Evolutionary conservation across 2,888 invertebrate genomes (phyloP).

Genomic region (Monoplex corrugatus): DNA sequence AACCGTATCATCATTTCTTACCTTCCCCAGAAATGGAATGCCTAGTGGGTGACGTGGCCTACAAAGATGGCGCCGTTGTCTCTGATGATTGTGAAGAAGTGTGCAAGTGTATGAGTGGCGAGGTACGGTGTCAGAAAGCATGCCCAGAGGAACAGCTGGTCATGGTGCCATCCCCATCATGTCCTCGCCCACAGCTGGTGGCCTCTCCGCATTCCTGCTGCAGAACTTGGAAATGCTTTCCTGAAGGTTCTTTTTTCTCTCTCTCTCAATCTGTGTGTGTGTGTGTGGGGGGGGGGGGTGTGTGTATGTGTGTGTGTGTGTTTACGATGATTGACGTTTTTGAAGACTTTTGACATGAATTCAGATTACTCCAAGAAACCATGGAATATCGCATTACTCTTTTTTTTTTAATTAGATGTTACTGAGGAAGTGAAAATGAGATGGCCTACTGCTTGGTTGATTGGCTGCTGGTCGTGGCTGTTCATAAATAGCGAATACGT

Average conservation of each 20-base stretch:
- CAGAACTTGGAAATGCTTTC: constrained; percentile 57
- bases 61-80: constrained; percentile 43
- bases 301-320: constrained; percentile 33
- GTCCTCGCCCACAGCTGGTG: constrained; percentile 56
- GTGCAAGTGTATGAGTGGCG: constrained; percentile 48
- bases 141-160: constrained; percentile 52
- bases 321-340: no score
- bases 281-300: not conserved
- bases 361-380: no score
- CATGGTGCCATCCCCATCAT: constrained; percentile 54
- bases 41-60: constrained; percentile 42
- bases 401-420: no score
- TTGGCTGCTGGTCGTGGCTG: no score
- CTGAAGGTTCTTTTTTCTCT: constrained; percentile 50
- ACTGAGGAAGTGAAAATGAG: no score
- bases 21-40: not conserved
- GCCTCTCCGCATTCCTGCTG: constrained; percentile 53
- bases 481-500: no score
- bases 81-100: constrained; percentile 43
- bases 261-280: not conserved
- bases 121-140: constrained; percentile 48
- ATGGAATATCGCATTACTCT: no score
- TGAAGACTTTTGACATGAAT: no score
- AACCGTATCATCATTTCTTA: not conserved
- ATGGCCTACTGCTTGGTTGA: no score